These are phyloP conservation scores for Eudyptes chrysolophus DNA, from an alignment of 2,113 vertebrate species.

Conservation along the genomic window DNA sequence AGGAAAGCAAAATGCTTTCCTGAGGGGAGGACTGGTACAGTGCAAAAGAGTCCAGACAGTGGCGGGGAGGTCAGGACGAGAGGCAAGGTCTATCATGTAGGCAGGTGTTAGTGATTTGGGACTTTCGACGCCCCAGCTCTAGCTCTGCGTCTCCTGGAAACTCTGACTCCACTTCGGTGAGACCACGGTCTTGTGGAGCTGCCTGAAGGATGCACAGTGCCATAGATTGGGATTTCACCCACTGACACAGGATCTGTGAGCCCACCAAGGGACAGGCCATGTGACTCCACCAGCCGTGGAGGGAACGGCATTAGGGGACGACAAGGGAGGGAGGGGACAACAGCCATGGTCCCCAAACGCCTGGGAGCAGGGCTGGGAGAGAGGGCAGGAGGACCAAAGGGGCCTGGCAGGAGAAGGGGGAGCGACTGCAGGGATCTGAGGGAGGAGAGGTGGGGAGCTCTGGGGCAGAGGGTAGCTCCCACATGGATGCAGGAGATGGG, in stretches of 20 bases:
- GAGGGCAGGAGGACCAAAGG: not conserved
- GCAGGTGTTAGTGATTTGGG: not conserved
- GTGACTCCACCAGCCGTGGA: not conserved
- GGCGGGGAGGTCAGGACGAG: not conserved
- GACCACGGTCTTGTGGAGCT: not conserved
- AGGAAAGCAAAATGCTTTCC: fast-evolving
- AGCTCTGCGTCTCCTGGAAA: not conserved
- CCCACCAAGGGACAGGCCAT: not conserved
- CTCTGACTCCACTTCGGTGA: not conserved
- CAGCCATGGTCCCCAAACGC: not conserved
- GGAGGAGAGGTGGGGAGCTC: not conserved
- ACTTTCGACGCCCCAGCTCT: not conserved
- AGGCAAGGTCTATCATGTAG: not conserved
- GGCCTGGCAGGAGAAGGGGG: not conserved
- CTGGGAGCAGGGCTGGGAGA: not conserved
- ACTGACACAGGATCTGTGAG: not conserved
- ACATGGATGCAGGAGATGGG: not conserved
- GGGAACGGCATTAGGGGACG: not conserved
- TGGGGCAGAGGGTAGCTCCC: not conserved
- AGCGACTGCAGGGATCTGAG: not conserved
- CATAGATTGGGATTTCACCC: not conserved
- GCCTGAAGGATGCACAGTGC: not conserved
- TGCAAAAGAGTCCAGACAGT: not conserved
- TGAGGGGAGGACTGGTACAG: not conserved
- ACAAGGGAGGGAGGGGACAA: not conserved